phyloP scores from a whole-genome alignment of 2,888 invertebrate species.

The Sipha maydis region DNA sequence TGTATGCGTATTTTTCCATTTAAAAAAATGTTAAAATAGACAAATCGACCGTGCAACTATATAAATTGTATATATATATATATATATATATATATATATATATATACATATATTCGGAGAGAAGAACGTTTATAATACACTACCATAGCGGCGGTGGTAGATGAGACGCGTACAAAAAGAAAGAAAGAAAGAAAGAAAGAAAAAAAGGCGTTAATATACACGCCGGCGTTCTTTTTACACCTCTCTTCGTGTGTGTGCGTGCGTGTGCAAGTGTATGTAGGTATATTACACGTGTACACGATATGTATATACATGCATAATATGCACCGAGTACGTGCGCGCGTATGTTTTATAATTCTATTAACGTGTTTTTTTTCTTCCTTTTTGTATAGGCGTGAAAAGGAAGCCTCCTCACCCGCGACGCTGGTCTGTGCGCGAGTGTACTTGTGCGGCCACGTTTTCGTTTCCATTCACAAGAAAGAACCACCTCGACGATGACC shows the following conservation, averaged over 20 bases:
- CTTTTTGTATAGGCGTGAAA: conserved; percentile 55
- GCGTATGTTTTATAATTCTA: conserved; percentile 55
- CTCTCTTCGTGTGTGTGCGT: not conserved
- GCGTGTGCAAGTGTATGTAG: not conserved
- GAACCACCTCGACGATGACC: not conserved
- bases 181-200: not conserved
- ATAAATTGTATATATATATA: conserved; percentile 5
- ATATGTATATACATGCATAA: not conserved
- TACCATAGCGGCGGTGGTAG: no score
- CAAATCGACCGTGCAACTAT: conserved; percentile 34
- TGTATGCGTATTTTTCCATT: conserved; percentile 34
- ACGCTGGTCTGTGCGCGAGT: not conserved
- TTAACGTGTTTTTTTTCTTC: conserved; percentile 30
- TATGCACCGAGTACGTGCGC: not conserved
- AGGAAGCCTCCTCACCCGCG: conserved; percentile 38
- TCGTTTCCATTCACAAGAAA: conserved; percentile 33
- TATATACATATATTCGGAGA: not conserved
- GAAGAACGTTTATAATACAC: not conserved
- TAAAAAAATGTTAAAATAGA: conserved; percentile 50
- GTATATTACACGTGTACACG: not conserved
- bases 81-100: not conserved
- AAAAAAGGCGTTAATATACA: conserved; percentile 54
- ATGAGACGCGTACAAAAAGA: not conserved
- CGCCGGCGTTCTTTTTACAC: conserved; percentile 60
- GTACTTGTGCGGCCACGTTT: conserved; percentile 12